phyloP scores from a whole-genome alignment of 2,113 vertebrate species.

The Onychostruthus taczanowskii region DNA sequence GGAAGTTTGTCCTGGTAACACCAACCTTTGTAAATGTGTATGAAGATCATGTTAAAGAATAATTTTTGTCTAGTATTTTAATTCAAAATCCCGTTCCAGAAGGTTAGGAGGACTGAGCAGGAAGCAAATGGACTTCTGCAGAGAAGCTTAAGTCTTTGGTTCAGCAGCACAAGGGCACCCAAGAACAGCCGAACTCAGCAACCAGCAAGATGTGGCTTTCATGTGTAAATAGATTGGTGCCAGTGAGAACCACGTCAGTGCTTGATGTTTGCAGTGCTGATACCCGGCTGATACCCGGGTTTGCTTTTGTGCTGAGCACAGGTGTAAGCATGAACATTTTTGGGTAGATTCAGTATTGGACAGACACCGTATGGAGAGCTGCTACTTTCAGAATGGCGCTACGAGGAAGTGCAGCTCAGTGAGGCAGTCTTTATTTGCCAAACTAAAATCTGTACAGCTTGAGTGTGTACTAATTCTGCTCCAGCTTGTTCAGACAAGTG shows the following conservation, averaged over 20 bases:
- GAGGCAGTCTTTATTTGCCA: background rate
- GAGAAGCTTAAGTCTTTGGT: background rate
- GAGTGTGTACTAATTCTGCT: background rate
- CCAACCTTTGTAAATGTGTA: background rate
- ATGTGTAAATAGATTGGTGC: background rate
- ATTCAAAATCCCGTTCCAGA: background rate
- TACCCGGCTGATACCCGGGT: background rate
- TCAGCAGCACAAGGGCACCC: background rate
- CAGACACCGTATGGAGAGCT: background rate
- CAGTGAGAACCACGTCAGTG: fast-evolving
- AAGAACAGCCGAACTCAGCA: background rate
- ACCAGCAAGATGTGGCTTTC: background rate
- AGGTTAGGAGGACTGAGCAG: background rate
- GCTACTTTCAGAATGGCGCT: background rate
- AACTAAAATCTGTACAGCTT: background rate
- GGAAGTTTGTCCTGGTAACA: background rate
- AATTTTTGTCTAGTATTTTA: background rate
- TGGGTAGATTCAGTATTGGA: background rate
- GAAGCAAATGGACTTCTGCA: background rate
- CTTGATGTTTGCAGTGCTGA: background rate
- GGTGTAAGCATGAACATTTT: background rate
- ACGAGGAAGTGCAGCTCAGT: background rate
- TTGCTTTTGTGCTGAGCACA: background rate
- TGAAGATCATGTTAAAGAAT: background rate
- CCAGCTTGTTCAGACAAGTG: background rate